phyloP scores from a whole-genome alignment of 53 echinoderm and acorn worm species.

The Holothuria leucospilota region DNA sequence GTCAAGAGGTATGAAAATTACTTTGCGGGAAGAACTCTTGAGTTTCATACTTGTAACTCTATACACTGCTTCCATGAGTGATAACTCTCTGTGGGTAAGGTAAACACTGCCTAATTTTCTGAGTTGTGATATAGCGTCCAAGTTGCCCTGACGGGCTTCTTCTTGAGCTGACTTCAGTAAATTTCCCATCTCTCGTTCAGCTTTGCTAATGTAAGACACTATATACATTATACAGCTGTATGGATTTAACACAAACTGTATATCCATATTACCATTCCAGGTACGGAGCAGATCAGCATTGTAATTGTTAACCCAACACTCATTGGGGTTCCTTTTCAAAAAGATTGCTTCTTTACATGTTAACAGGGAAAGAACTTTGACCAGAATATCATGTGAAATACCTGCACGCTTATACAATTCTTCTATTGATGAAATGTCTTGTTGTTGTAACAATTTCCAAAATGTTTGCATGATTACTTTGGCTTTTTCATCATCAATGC shows the following conservation, averaged over 20 bases:
- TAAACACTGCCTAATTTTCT: slow-evolving; percentile 26
- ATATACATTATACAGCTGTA: slow-evolving; percentile 33
- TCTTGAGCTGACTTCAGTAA: too few relatives aligned
- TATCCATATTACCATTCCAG: slow-evolving; percentile 42
- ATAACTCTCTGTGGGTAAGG: slow-evolving; percentile 43
- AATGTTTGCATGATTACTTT: neutral
- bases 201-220: slow-evolving; percentile 14
- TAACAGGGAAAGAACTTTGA: neutral
- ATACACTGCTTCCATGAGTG: slow-evolving; percentile 46
- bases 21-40: slow-evolving; percentile 29
- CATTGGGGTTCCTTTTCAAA: slow-evolving; percentile 22
- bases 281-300: slow-evolving; percentile 2
- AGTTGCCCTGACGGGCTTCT: too few relatives aligned
- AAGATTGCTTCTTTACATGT: slow-evolving; percentile 6
- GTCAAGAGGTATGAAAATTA: slow-evolving; percentile 38
- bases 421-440: too few relatives aligned
- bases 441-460: too few relatives aligned
- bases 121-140: too few relatives aligned
- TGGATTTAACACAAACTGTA: slow-evolving; percentile 45
- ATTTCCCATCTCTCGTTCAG: neutral
- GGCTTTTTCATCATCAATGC: slow-evolving; percentile 4
- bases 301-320: slow-evolving; percentile 23
- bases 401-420: too few relatives aligned
- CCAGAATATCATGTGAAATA: too few relatives aligned
- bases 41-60: slow-evolving; percentile 42